Base-by-base conservation (phyloP, 2,797 vertebrate species). In the Ptychobarbus kaznakovi region DNA sequence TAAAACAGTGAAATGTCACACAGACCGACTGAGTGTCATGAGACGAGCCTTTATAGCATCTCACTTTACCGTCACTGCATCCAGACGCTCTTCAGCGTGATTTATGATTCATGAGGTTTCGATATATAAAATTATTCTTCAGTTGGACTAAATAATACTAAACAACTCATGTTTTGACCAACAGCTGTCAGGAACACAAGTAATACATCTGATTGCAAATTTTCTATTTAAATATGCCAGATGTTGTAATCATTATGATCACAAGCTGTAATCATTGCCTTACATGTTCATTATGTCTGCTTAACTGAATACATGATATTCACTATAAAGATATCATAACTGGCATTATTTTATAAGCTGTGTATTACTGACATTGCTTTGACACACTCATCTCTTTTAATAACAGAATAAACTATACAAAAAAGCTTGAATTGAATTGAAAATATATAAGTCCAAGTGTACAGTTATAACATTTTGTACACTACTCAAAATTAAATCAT, bases 1-100 rank as follows among this genome's bases (percentile, higher is more conserved):
- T 80, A 73, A 85, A 85, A 80, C 66, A 72, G 83, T 11, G 9
- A 73, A 63, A 85, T 85, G 83, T 85, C 83, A 85, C 68, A 15
- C 51, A 80, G 83, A 79, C 18, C 63, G 4, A 78, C 40, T 22
- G 15, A 56, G 68, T 79, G 75, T 85, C 83, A 85, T 85, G 83
- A 53, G 83, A 85, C 68, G 28, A 85, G 63, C 76, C 40, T 85
- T 80, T 73, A 85, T 80, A 72, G 68, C 76, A 18, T 85, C 76
- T 85, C 76, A 73, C 25, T 63, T 85, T 85, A 80, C 83, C 1
- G 40, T 73, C 51, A 44, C 53, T 61, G 13, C 20, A 49, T 72
- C 66, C 66, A 85, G 66, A 85, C 28, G 22, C 32, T 83, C 32
- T 4, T 83, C 51, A 15, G 25, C 0, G 1, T 70, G 65, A 83